A percentile compares a stretch with the other conserved stretches of the same genome.
Conservation (phyloP, 2,797 vertebrate species). For the Peromyscus attwateri region DNA sequence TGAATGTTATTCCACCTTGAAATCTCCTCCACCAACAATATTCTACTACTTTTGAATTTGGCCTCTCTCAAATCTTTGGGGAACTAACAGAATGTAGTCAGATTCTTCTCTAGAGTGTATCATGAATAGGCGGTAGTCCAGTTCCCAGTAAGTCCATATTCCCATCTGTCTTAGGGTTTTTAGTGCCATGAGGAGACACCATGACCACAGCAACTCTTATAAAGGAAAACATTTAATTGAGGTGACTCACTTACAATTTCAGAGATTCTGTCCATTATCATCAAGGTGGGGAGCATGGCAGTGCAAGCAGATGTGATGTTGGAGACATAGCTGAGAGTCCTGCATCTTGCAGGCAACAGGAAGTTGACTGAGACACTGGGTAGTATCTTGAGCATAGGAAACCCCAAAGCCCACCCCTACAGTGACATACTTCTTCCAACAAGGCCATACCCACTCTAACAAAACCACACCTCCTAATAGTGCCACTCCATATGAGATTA, state of each 20-base stretch:
- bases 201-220: neutral
- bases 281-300: neutral
- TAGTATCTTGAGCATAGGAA: neutral
- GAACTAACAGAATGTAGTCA: neutral
- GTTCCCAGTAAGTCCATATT: neutral
- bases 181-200: neutral
- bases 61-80: neutral
- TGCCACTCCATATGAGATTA: neutral
- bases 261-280: neutral
- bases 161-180: neutral
- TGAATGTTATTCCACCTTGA: neutral
- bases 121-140: neutral
- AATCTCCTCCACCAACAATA: neutral
- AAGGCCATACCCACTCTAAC: neutral
- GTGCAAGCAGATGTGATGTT: neutral
- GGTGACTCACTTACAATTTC: neutral
- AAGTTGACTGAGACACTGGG: neutral
- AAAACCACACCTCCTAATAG: neutral
- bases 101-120: neutral
- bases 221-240: neutral
- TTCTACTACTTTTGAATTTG: neutral
- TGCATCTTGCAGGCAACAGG: too few relatives aligned
- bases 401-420: neutral
- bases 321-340: too few relatives aligned
- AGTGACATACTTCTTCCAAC: neutral